Evolutionary conservation across 2,797 vertebrate species (phyloP).

Genomic region (Yasuhikotakia modesta): DNA sequence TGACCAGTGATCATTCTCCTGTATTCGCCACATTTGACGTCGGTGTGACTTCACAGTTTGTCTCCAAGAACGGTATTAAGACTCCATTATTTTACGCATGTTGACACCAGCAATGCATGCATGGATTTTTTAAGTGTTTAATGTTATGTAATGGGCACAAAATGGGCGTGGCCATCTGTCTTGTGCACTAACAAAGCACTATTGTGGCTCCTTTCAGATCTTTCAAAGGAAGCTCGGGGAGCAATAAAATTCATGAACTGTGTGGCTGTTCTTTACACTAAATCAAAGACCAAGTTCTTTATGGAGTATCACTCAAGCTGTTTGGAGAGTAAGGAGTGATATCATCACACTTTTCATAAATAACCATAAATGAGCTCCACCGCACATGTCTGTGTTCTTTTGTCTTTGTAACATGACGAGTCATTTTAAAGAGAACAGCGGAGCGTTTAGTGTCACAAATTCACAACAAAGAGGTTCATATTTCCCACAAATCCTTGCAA

Average conservation of each 20-base stretch:
- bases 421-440: background rate
- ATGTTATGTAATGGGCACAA: background rate
- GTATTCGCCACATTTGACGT: constrained; percentile 97
- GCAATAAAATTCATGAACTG: constrained; percentile 92
- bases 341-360: constrained; percentile 3
- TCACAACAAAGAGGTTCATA: background rate
- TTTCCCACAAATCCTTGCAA: constrained; percentile 2
- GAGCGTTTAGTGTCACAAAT: background rate
- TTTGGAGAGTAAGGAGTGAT: constrained; percentile 84
- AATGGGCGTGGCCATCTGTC: no score
- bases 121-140: background rate
- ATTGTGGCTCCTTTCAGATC: constrained; percentile 73
- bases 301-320: constrained; percentile 96
- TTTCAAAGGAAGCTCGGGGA: constrained; percentile 81
- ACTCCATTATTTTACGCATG: background rate
- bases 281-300: constrained; percentile 97
- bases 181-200: no score
- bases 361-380: background rate
- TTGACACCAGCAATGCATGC: background rate
- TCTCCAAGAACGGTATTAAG: constrained; percentile 91
- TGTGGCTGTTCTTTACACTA: constrained; percentile 86
- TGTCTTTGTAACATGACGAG: background rate
- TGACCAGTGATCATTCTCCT: constrained; percentile 95
- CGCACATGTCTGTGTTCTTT: background rate
- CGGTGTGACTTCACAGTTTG: constrained; percentile 95